phyloP scores from a whole-genome alignment of 1,140 invertebrate genomes.

The Chironomus tepperi region DNA sequence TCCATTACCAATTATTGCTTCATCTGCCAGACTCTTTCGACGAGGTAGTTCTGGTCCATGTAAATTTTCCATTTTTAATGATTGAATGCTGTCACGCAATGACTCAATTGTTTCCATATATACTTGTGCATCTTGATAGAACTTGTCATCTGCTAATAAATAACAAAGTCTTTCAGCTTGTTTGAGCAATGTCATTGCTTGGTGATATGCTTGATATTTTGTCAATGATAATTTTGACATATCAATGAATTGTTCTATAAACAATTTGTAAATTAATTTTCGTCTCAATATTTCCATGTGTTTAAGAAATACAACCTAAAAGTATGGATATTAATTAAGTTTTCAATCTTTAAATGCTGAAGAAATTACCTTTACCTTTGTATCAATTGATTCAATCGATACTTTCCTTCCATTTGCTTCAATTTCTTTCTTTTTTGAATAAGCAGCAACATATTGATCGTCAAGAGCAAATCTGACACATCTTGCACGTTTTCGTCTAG shows the following conservation, averaged over 20 bases:
- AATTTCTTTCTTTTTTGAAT: slow-evolving; percentile 31
- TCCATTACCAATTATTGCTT: background rate
- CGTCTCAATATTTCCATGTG: slow-evolving; percentile 46
- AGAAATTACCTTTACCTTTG: slow-evolving; percentile 36
- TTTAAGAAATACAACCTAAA: slow-evolving; percentile 40
- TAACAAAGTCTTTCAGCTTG: slow-evolving; percentile 57
- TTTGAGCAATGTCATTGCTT: slow-evolving; percentile 55
- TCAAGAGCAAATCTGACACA: slow-evolving; percentile 33
- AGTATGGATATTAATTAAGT: slow-evolving; percentile 26
- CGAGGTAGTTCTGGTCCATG: slow-evolving; percentile 26
- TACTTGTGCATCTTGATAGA: slow-evolving; percentile 42
- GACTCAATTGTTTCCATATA: slow-evolving; percentile 44
- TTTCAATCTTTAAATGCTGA: background rate
- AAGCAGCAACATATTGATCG: slow-evolving; percentile 30
- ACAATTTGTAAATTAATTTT: slow-evolving; percentile 52
- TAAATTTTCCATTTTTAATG: background rate
- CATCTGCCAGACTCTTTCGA: slow-evolving; percentile 24
- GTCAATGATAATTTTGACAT: slow-evolving; percentile 51
- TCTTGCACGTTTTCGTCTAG: slow-evolving; percentile 34
- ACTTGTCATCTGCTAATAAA: slow-evolving; percentile 49
- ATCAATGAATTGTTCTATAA: slow-evolving; percentile 58
- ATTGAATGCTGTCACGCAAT: slow-evolving; percentile 31
- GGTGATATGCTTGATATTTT: slow-evolving; percentile 46
- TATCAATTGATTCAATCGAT: slow-evolving; percentile 36
- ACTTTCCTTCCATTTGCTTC: slow-evolving; percentile 28